Percentiles rank a stretch among this genome's conserved stretches.
phyloP scores from a whole-genome alignment of 92 coral and sea anemone species.

The Montipora capitata region DNA sequence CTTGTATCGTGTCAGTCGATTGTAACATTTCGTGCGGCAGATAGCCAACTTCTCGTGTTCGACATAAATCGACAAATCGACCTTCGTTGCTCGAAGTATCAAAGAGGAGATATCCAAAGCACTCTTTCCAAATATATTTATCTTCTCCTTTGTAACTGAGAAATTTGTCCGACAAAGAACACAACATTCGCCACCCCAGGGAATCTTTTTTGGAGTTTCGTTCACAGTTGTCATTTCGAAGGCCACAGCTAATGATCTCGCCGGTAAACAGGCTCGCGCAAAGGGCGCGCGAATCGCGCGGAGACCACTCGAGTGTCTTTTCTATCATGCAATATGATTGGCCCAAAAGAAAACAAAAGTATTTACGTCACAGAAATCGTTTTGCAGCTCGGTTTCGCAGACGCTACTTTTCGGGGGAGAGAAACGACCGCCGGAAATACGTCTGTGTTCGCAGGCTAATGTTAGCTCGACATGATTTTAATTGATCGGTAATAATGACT shows the following conservation, averaged over 20 bases:
- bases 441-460: too few species aligned
- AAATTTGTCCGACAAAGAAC: too few species aligned
- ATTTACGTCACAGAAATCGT: conserved; percentile 5
- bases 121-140: background rate
- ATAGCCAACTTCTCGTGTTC: conserved; percentile 18
- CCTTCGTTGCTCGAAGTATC: conserved; percentile 24
- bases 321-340: background rate
- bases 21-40: conserved; percentile 31
- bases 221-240: background rate
- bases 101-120: conserved; percentile 10
- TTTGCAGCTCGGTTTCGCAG: background rate
- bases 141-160: background rate
- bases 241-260: too few species aligned
- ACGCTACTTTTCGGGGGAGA: conserved; percentile 7
- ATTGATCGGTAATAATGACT: too few species aligned
- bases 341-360: background rate
- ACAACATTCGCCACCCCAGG: background rate
- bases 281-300: too few species aligned
- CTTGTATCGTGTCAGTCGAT: conserved; percentile 22
- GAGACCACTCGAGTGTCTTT: too few species aligned
- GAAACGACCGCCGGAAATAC: too few species aligned
- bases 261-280: too few species aligned
- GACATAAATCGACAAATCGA: conserved; percentile 22
- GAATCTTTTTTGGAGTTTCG: background rate
- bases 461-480: too few species aligned